A percentile compares a stretch with the other conserved stretches of the same genome.
phyloP scores from a whole-genome alignment of 1,140 invertebrate species.

The Aricia agestis region DNA sequence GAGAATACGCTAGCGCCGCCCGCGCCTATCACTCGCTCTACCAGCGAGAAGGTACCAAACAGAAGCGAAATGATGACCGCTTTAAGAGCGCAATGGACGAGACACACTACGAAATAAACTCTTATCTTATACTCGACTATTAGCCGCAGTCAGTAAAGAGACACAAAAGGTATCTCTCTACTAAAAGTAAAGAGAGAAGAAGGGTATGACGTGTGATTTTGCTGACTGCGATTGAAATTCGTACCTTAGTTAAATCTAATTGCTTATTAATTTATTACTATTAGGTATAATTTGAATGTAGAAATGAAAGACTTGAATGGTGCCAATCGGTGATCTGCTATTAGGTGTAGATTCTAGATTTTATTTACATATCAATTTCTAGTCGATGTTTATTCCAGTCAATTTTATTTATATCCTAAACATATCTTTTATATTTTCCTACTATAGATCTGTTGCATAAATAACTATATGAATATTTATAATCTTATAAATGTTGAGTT shows the following conservation, averaged over 20 bases:
- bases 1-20: constrained; percentile 43
- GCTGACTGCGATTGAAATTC: background rate
- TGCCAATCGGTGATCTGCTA: constrained; percentile 15
- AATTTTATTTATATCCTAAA: background rate
- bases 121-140: constrained; percentile 23
- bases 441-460: background rate
- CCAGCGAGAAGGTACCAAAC: constrained; percentile 89
- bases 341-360: constrained; percentile 23
- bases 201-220: background rate
- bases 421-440: constrained; percentile 1
- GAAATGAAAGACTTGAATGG: constrained; percentile 12
- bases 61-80: constrained; percentile 90
- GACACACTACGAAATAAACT: constrained; percentile 90
- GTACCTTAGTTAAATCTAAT: constrained; percentile 15
- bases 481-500: background rate
- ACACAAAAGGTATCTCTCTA: background rate
- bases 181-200: too few species aligned
- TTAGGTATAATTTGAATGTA: constrained; percentile 12
- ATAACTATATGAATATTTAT: background rate
- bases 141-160: constrained; percentile 42
- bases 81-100: constrained; percentile 86
- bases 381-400: constrained; percentile 12
- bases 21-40: constrained; percentile 85
- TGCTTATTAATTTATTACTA: constrained; percentile 18
- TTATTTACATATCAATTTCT: constrained; percentile 18